A percentile compares a stretch with the other conserved stretches of the same genome.
phyloP scores from a whole-genome alignment of 2,888 invertebrate species.

The Drosophila cracens region DNA sequence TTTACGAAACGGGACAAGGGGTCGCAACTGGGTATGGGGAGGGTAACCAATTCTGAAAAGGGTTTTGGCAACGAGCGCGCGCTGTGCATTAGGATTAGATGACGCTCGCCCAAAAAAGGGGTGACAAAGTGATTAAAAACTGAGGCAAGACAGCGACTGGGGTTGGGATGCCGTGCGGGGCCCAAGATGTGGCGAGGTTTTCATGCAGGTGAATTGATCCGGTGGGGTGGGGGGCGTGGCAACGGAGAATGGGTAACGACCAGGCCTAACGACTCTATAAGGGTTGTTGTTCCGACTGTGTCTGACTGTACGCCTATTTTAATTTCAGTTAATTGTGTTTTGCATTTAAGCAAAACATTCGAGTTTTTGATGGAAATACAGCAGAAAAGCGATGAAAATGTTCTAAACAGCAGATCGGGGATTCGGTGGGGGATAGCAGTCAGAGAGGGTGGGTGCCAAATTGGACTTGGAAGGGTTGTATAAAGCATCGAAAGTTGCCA shows the following conservation, averaged over 20 bases:
- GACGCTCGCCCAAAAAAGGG: constrained; percentile 49
- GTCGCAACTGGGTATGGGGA: constrained; percentile 14
- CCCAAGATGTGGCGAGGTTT: constrained; percentile 55
- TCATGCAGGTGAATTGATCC: constrained; percentile 41
- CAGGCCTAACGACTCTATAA: constrained; percentile 46
- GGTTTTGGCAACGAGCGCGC: constrained; percentile 62
- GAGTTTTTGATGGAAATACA: constrained; percentile 75
- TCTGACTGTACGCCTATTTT: constrained; percentile 63
- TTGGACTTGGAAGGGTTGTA: constrained; percentile 46
- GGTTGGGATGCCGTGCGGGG: constrained; percentile 31
- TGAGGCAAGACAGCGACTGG: constrained; percentile 53
- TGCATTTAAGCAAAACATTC: constrained; percentile 71
- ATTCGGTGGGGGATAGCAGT: constrained; percentile 12
- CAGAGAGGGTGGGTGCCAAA: constrained; percentile 29
- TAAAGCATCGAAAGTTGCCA: constrained; percentile 34
- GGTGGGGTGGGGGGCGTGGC: neutral
- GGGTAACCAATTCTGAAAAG: constrained; percentile 58
- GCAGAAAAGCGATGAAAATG: constrained; percentile 73
- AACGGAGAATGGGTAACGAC: neutral
- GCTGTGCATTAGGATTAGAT: constrained; percentile 63
- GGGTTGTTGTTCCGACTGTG: constrained; percentile 56
- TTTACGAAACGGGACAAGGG: constrained; percentile 44
- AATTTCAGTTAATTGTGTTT: constrained; percentile 80
- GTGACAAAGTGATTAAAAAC: constrained; percentile 80
- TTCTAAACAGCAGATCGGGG: constrained; percentile 13